Conservation (phyloP, 2,113 vertebrate genomes). For the Gallinago undulata region DNA sequence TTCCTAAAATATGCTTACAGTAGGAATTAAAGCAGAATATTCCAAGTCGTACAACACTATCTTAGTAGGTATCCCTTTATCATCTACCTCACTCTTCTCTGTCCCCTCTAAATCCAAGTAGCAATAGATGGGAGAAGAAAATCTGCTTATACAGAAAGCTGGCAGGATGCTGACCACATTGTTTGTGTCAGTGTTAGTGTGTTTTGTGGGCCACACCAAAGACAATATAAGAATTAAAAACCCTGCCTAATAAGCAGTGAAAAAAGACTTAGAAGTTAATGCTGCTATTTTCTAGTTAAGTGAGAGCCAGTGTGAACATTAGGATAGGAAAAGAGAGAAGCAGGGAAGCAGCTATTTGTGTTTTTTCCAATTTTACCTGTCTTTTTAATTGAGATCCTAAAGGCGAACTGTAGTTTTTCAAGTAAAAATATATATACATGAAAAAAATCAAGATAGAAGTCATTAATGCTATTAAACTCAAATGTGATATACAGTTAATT, state of each 20-base stretch:
- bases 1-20: not conserved
- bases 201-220: not conserved
- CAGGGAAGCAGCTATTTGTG: not conserved
- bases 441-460: not conserved
- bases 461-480: not conserved
- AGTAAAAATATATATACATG: not conserved
- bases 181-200: not conserved
- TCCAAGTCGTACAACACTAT: not conserved
- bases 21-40: not conserved
- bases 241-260: not conserved
- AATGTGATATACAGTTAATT: not conserved
- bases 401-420: not conserved
- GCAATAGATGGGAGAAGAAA: not conserved
- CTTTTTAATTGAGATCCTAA: not conserved
- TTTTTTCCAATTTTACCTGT: not conserved
- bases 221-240: not conserved
- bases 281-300: not conserved
- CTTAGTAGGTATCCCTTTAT: not conserved
- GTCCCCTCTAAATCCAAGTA: not conserved
- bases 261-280: not conserved
- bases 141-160: not conserved
- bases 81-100: rapidly evolving
- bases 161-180: not conserved
- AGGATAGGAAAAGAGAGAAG: not conserved
- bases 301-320: not conserved